Evolutionary conservation across 2,797 vertebrate species (phyloP), one percentile per base, ranked within the genome.

Genomic region (Leptoclinus maculatus): DNA sequence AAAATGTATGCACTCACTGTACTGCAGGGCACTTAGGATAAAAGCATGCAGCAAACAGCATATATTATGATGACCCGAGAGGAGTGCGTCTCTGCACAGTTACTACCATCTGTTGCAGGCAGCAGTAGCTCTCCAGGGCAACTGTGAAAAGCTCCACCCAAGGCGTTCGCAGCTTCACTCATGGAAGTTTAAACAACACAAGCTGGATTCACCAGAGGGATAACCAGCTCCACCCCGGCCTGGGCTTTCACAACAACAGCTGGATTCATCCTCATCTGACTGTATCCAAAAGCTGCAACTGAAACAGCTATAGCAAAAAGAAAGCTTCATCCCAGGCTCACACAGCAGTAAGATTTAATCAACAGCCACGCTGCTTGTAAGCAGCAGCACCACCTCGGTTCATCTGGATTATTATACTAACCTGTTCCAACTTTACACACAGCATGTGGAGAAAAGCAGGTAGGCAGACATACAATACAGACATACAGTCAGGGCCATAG

Each of bases 1-100:
- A 80, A 88, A 85, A 87, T 85, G 54, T 69, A 89, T 80, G 83
- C 73, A 76, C 71, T 84, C 25, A 27, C 71, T 81, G 64, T 53
- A 74, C 59, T 63, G 75, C 56, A 60, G 43, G 72, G 85, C 71
- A 87, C 77, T 89, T 73, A 80, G 80, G 76, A 88, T 91, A 83
- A 91, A 92, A 91, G 88, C 85, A 82, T 66, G 74, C 67, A 83
- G 57, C 71, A 88, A 87, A 89, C 85, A 54, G 86, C 81, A 90
- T 89, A 88, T 75, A 84, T 89, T 87, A 90, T 84, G 80, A 82
- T 77, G 9, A 6, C 85, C 78, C 45, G 12, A 56, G 78, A 87
- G 82, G 68, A 81, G 66, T 45, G 64, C 54, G 66, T 78, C 79
- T 83, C 86, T 81, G 73, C 86, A 80, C 77, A 84, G 77, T 76